Evolutionary conservation across 2,888 invertebrate genomes (phyloP).

Genomic region (Notocelia uddmanniana): DNA sequence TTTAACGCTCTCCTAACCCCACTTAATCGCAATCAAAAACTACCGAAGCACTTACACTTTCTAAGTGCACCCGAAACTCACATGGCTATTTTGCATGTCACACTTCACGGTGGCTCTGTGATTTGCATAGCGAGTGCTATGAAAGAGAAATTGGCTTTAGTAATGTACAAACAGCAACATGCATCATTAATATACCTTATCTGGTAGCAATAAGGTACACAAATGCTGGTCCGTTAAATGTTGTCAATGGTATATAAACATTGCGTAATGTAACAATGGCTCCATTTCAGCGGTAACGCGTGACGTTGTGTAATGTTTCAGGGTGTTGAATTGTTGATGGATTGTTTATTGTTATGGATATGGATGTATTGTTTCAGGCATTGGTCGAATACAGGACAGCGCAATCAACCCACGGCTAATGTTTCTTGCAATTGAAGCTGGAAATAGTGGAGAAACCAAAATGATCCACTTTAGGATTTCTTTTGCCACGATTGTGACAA

Average conservation of each 20-base stretch:
- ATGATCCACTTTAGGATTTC: neutral
- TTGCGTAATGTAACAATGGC: constrained; percentile 38
- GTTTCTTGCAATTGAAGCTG: neutral
- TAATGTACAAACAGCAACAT: neutral
- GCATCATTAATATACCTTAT: too few species aligned
- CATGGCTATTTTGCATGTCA: constrained; percentile 50
- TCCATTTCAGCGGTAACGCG: constrained; percentile 29
- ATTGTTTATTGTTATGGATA: constrained; percentile 1
- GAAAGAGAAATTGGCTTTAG: constrained; percentile 52
- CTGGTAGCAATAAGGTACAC: too few species aligned
- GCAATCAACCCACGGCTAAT: neutral
- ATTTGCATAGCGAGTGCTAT: constrained; percentile 56
- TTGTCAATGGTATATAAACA: constrained; percentile 1
- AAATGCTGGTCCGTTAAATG: too few species aligned
- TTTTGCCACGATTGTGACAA: neutral
- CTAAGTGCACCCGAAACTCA: constrained; percentile 49
- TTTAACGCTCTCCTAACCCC: constrained; percentile 32
- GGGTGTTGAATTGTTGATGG: constrained; percentile 15
- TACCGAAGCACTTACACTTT: constrained; percentile 31
- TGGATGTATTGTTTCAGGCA: neutral
- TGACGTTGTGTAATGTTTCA: constrained; percentile 20
- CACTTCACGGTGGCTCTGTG: constrained; percentile 50
- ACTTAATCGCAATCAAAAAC: constrained; percentile 17
- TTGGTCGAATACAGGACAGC: neutral
- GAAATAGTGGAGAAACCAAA: neutral